phyloP scores from a whole-genome alignment of 1,140 invertebrate genomes.

The Drosophila guanche region DNA sequence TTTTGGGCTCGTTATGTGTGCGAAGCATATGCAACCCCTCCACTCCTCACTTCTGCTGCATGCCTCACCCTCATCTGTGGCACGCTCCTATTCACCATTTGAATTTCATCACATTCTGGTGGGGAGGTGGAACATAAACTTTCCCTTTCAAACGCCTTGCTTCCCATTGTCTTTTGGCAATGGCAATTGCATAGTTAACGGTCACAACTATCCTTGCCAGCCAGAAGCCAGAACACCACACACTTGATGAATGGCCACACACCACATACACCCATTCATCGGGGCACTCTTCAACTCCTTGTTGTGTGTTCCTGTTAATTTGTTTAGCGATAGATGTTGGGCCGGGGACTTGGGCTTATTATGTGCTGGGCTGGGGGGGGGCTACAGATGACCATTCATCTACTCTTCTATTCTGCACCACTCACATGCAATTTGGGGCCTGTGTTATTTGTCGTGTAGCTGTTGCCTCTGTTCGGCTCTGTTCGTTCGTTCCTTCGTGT shows the following conservation, averaged over 20 bases:
- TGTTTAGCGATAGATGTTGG: conserved; percentile 11
- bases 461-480: conserved; percentile 33
- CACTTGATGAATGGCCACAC: conserved; percentile 31
- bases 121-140: conserved; percentile 26
- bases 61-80: background rate
- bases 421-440: conserved; percentile 41
- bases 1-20: conserved; percentile 62
- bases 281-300: conserved; percentile 16
- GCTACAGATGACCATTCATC: conserved; percentile 34
- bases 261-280: background rate
- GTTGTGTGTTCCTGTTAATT: conserved; percentile 57
- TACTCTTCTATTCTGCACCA: conserved; percentile 29
- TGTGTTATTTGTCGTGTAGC: conserved; percentile 51
- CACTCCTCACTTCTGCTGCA: conserved; percentile 6
- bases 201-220: conserved; percentile 29
- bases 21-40: conserved; percentile 2
- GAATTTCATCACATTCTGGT: conserved; percentile 71
- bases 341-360: too few species aligned
- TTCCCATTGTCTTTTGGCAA: conserved; percentile 31
- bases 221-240: too few species aligned
- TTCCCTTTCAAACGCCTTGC: background rate
- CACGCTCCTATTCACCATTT: conserved; percentile 44
- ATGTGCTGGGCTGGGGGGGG: background rate
- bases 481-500: conserved; percentile 52
- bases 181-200: conserved; percentile 57